Evolutionary conservation across 2,888 invertebrate genomes (phyloP).

Genomic region (Cheilosia pagana): DNA sequence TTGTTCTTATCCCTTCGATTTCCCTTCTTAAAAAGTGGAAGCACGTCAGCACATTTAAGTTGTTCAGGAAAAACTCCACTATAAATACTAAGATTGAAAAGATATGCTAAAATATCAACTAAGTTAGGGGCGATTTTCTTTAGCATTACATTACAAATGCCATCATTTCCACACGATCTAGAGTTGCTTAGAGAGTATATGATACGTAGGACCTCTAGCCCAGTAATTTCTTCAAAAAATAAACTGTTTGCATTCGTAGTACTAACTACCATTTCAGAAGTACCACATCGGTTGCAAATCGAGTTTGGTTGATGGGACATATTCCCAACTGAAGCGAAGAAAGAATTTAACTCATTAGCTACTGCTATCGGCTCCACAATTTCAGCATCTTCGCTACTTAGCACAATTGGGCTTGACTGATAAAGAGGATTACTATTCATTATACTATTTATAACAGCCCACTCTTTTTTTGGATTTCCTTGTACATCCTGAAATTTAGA

Average conservation of each 20-base stretch:
- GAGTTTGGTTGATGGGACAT: neutral
- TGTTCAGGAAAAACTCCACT: slow-evolving; percentile 8
- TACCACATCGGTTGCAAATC: neutral
- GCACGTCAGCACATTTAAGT: neutral
- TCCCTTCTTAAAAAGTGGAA: slow-evolving; percentile 6
- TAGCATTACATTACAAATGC: neutral
- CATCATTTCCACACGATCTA: slow-evolving; percentile 1
- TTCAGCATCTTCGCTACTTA: neutral
- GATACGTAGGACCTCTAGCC: neutral
- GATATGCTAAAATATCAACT: slow-evolving; percentile 4
- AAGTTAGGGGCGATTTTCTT: slow-evolving; percentile 7
- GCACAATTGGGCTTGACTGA: neutral
- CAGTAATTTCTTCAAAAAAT: slow-evolving; percentile 15
- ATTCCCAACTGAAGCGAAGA: neutral
- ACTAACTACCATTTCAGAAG: neutral
- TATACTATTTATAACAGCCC: neutral
- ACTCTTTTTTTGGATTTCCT: slow-evolving; percentile 1
- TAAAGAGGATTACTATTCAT: neutral
- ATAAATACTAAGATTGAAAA: slow-evolving; percentile 1
- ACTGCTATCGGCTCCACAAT: neutral
- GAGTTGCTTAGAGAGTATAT: slow-evolving; percentile 5
- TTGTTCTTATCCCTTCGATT: neutral
- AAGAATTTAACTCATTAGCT: neutral
- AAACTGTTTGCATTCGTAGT: slow-evolving; percentile 7
- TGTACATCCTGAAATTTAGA: neutral